Percentiles rank a stretch among this genome's conserved stretches.
Evolutionary conservation across 2,113 vertebrate species (phyloP).

Genomic region (Muntiacus reevesi): DNA sequence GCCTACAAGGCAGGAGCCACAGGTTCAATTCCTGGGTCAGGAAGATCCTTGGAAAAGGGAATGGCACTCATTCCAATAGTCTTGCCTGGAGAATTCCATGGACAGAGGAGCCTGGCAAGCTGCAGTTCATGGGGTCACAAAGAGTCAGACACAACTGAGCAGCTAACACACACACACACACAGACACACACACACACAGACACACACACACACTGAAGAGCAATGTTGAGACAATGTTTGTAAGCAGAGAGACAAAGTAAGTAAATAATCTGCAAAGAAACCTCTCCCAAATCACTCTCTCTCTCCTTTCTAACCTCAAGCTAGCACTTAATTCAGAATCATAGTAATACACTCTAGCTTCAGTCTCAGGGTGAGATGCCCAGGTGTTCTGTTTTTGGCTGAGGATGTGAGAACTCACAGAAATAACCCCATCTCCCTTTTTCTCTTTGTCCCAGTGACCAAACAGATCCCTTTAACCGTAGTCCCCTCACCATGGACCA

Average conservation of each 20-base stretch:
- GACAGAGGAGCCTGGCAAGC: not conserved
- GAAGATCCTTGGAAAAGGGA: not conserved
- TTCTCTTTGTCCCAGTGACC: constrained; percentile 86
- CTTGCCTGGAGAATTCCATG: not conserved
- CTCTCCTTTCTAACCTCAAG: not conserved
- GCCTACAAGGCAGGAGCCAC: not conserved
- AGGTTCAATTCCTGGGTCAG: not conserved
- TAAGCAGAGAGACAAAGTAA: not conserved
- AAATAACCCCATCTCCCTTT: constrained; percentile 19
- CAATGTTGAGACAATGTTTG: not conserved
- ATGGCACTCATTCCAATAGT: not conserved
- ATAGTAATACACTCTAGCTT: not conserved
- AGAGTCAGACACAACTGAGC: not conserved
- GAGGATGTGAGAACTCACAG: not conserved
- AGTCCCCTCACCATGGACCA: constrained; percentile 99
- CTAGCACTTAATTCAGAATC: not conserved
- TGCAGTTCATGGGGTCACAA: not conserved
- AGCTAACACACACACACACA: not conserved
- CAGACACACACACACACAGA: not conserved
- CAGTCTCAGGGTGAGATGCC: not conserved
- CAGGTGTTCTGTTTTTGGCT: not conserved
- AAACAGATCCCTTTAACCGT: constrained; percentile 98
- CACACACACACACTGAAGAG: not conserved
- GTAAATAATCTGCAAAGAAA: not conserved
- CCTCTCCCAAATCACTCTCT: not conserved